Evolutionary conservation across 2,888 invertebrate genomes (phyloP), one percentile per base, ranked within the genome.

Genomic region (Tolmerus cingulatus): DNA sequence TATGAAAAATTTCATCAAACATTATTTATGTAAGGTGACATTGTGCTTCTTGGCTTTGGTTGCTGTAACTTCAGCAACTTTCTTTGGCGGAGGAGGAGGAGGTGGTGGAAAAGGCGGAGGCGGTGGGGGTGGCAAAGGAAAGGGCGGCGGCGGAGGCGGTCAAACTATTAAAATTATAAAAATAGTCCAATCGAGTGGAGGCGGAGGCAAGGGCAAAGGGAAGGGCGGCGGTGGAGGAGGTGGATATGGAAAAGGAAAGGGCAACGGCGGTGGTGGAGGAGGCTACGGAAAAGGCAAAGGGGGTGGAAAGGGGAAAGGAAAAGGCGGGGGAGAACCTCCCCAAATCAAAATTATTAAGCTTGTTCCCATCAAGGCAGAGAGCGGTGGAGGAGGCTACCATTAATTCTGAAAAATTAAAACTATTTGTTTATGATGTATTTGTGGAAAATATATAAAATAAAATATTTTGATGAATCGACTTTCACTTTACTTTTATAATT

Each of bases 101-200:
- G 76, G 76, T 66, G 66, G 66, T 2, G 76, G 76, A 19, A 74
- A 74, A 23, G 79, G 79, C 5, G 79, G 79, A 0, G 46, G 46
- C 5, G 79, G 79, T 14, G 46, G 46, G 16, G 79, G 79, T 14
- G 79, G 51, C 27, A 51, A 51, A 46, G 51, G 51, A 79, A 51
- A 51, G 5, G 76, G 76, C 1, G 76, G 74, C 16, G 74, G 76
- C 14, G 79, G 51, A 8, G 79, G 79, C 46, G 79, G 79, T 27
- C 79, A 74, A 74, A 30, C 23, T 46, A 43, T 79, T 23, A 79
- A 79, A 79, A 79, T 79, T 46, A 79, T 79, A 27, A 79, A 79
- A 46, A 79, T 79, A 27, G 19, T 79, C 8, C 40, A 43, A 43
- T 43, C 43, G 9, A 40, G 23, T 12, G 77, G 78, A 23, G 78